phyloP scores from a whole-genome alignment of 2,888 invertebrate species.

The Heteropelma amictum region DNA sequence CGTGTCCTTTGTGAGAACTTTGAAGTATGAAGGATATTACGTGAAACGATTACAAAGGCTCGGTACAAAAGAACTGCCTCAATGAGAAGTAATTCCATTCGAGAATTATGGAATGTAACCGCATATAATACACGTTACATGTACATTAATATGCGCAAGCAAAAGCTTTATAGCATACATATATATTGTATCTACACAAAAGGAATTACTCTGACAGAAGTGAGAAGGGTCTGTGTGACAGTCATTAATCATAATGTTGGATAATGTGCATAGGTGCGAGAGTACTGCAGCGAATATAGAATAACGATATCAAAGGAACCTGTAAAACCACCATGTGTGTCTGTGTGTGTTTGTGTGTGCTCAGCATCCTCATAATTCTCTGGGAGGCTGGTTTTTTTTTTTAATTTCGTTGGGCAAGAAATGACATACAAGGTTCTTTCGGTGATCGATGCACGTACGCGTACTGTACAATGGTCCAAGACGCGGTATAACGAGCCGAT shows the following conservation, averaged over 20 bases:
- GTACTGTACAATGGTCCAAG: slow-evolving; percentile 21
- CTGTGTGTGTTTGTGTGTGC: neutral
- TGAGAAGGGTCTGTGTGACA: slow-evolving; percentile 6
- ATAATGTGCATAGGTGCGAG: neutral
- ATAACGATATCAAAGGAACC: slow-evolving; percentile 8
- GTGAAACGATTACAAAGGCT: no score
- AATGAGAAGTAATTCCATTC: neutral
- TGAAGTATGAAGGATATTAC: no score
- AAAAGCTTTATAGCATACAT: neutral
- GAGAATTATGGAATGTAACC: neutral
- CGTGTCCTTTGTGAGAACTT: no score
- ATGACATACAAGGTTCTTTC: slow-evolving; percentile 6
- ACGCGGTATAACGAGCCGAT: slow-evolving; percentile 33
- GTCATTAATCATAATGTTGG: slow-evolving; percentile 25
- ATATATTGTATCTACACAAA: slow-evolving; percentile 6
- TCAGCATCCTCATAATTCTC: slow-evolving; percentile 29
- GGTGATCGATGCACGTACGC: slow-evolving; percentile 28
- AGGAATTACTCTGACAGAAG: neutral
- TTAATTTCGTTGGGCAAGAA: slow-evolving; percentile 10
- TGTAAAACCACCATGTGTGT: neutral
- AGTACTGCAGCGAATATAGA: neutral
- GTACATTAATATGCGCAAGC: neutral
- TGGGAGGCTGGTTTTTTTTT: slow-evolving; percentile 18
- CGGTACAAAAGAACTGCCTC: slow-evolving; percentile 41
- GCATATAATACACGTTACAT: neutral